Percentiles rank a stretch among this genome's conserved stretches.
Evolutionary conservation across 2,113 vertebrate genomes (phyloP).

Genomic region (Prionailurus viverrinus): DNA sequence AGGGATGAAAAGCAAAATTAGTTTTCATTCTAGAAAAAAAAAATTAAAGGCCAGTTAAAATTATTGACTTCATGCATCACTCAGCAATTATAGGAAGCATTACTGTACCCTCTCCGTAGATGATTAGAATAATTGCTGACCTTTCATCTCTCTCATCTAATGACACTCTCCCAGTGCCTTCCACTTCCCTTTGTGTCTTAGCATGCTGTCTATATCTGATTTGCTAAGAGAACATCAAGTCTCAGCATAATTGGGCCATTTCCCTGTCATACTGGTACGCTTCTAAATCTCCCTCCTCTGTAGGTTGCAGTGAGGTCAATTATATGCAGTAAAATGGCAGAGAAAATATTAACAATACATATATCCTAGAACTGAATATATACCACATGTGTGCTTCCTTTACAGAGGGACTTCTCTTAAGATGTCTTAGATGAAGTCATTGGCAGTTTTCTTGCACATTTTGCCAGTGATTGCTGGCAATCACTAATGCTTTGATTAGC

Average conservation of each 20-base stretch:
- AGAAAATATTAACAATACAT: conserved; percentile 81
- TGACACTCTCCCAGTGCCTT: conserved; percentile 72
- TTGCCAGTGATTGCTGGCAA: conserved; percentile 19
- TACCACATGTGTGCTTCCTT: conserved; percentile 55
- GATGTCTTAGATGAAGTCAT: conserved; percentile 6
- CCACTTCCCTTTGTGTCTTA: conserved; percentile 79
- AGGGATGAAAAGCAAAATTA: conserved; percentile 84
- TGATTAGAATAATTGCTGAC: conserved; percentile 86
- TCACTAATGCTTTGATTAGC: neutral
- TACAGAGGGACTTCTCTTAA: conserved; percentile 56
- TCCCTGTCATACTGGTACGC: conserved; percentile 86
- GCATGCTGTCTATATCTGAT: conserved; percentile 80
- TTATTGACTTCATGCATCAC: conserved; percentile 85
- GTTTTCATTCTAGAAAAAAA: conserved; percentile 76
- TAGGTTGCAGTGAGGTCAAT: conserved; percentile 85
- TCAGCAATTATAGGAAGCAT: conserved; percentile 83
- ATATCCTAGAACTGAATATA: conserved; percentile 68
- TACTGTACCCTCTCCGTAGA: conserved; percentile 78
- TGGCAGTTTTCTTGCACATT: conserved; percentile 19
- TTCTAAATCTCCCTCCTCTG: conserved; percentile 86
- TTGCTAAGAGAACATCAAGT: conserved; percentile 82
- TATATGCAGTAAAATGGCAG: conserved; percentile 85
- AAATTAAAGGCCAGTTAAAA: conserved; percentile 74
- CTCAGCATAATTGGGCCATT: conserved; percentile 88
- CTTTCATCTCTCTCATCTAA: conserved; percentile 85